Conservation (phyloP, 2,888 invertebrate genomes). For the Frankliniella fusca region DNA sequence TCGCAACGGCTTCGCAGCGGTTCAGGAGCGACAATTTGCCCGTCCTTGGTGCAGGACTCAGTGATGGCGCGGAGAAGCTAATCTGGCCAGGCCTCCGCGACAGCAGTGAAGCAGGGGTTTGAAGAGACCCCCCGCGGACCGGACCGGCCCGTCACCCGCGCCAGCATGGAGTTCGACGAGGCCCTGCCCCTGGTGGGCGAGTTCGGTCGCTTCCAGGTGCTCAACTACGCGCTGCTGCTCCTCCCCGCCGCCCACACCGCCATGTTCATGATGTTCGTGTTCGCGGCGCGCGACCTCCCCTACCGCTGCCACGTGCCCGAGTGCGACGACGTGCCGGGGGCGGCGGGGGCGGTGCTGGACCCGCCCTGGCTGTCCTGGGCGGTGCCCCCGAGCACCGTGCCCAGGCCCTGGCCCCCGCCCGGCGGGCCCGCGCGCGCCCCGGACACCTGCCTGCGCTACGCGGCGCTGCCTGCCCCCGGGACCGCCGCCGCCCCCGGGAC, state of each 20-base stretch:
- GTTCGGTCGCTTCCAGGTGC: constrained; percentile 54
- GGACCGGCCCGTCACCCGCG: too few relatives aligned
- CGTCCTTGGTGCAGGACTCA: too few relatives aligned
- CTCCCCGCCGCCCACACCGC: constrained; percentile 62
- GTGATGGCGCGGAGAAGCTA: too few relatives aligned
- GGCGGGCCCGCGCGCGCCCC: not conserved
- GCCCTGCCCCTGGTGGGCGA: constrained; percentile 50
- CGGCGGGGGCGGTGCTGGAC: not conserved
- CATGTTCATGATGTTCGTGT: constrained; percentile 63
- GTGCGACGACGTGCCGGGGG: not conserved
- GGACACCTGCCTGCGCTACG: constrained; percentile 16
- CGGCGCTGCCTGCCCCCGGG: not conserved
- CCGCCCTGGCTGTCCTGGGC: constrained; percentile 2
- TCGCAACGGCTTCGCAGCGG: too few relatives aligned
- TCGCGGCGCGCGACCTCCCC: constrained; percentile 62
- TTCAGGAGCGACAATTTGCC: too few relatives aligned
- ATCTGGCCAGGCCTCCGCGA: too few relatives aligned
- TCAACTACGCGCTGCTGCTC: constrained; percentile 57
- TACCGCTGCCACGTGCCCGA: constrained; percentile 48
- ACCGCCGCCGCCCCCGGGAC: not conserved
- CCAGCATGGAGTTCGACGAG: constrained; percentile 57
- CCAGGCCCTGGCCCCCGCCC: not conserved
- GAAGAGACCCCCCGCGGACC: too few relatives aligned
- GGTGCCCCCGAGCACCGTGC: not conserved
- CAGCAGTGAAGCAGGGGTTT: too few relatives aligned